Percentiles rank a stretch among this genome's conserved stretches.
phyloP scores from a whole-genome alignment of 2,113 vertebrate species.

The Catharus minimus region DNA sequence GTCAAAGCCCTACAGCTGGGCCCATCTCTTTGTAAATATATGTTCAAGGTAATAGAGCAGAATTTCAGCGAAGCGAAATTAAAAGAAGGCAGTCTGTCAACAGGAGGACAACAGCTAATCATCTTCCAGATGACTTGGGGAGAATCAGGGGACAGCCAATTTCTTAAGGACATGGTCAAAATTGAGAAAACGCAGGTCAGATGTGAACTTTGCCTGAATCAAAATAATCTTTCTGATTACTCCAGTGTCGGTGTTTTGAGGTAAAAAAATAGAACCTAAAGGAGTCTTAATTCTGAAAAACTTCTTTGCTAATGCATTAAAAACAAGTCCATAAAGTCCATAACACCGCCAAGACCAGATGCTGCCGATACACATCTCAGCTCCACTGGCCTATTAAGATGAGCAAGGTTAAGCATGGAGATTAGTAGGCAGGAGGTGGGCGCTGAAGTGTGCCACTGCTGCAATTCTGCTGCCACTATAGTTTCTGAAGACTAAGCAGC shows the following conservation, averaged over 20 bases:
- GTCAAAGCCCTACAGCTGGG: background rate
- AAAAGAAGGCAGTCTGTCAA: background rate
- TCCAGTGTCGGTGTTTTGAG: rapidly evolving
- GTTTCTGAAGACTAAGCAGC: constrained; percentile 40
- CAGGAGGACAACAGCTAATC: background rate
- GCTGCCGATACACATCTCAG: background rate
- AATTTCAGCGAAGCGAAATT: background rate
- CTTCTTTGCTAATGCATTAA: background rate
- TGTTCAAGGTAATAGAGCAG: background rate
- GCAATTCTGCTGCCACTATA: constrained; percentile 7
- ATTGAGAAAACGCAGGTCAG: rapidly evolving
- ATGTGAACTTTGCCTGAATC: background rate
- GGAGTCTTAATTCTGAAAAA: background rate
- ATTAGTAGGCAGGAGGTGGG: constrained; percentile 55
- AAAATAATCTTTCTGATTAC: background rate
- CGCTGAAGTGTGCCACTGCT: constrained; percentile 43
- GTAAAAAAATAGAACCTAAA: background rate
- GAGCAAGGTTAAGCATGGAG: constrained; percentile 56
- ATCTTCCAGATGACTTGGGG: background rate
- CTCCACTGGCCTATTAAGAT: constrained; percentile 16
- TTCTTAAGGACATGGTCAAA: background rate
- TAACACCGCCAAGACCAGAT: background rate
- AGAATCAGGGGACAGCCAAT: background rate
- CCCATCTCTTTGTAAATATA: background rate
- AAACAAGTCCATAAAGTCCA: background rate